Conservation (phyloP, 2,113 vertebrate genomes). For the Rynchops niger region DNA sequence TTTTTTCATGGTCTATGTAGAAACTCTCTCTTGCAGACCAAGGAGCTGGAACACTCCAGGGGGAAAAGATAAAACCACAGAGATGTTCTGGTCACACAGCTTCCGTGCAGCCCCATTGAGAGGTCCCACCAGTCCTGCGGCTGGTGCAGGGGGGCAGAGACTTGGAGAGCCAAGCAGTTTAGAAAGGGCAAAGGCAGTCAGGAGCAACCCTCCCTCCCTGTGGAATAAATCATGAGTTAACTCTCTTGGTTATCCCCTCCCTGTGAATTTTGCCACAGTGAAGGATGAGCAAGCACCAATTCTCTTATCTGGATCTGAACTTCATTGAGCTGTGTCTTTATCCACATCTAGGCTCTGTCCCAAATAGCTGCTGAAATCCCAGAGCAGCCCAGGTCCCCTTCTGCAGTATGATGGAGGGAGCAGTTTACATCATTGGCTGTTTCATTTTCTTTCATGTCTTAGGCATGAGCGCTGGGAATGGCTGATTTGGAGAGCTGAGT, state of each 20-base stretch:
- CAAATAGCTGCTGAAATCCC: background rate
- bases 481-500: background rate
- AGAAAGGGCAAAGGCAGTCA: background rate
- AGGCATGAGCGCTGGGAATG: background rate
- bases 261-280: background rate
- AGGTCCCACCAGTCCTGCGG: fast-evolving
- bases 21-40: background rate
- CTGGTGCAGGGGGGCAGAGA: background rate
- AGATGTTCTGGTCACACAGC: background rate
- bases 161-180: background rate
- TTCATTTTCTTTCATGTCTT: background rate
- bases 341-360: background rate
- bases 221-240: background rate
- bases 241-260: background rate
- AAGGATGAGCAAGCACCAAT: background rate
- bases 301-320: background rate
- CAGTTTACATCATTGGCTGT: background rate
- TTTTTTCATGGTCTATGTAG: background rate
- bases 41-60: background rate
- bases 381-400: background rate
- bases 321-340: background rate
- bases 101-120: background rate
- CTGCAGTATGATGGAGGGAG: background rate
- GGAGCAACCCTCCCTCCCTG: background rate
- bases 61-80: background rate